phyloP scores from a whole-genome alignment of 1,140 invertebrate species.

The Gonioctena quinquepunctata region DNA sequence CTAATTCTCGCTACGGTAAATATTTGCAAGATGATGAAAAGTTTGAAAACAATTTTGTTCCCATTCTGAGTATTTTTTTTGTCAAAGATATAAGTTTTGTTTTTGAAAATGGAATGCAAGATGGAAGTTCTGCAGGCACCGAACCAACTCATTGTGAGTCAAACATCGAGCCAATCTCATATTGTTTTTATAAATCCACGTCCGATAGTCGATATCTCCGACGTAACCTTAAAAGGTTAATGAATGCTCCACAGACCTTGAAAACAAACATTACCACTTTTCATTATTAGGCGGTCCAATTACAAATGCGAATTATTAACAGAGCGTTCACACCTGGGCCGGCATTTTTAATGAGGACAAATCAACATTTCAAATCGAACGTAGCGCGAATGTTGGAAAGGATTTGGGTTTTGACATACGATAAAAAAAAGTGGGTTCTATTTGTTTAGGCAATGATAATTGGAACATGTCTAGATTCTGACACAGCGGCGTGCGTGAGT shows the following conservation, averaged over 20 bases:
- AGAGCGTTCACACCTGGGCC: constrained; percentile 39
- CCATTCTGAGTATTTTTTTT: too few relatives aligned
- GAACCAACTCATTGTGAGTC: too few relatives aligned
- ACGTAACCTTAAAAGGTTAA: constrained; percentile 52
- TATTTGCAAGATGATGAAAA: too few relatives aligned
- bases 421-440: not conserved
- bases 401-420: not conserved
- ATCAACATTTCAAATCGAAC: not conserved
- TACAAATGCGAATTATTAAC: constrained; percentile 44
- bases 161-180: too few relatives aligned
- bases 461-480: not conserved
- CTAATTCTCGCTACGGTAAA: too few relatives aligned
- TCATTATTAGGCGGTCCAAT: constrained; percentile 29
- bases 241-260: constrained; percentile 50
- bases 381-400: not conserved
- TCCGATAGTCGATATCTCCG: not conserved
- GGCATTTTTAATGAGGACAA: constrained; percentile 15
- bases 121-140: too few relatives aligned
- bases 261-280: constrained; percentile 24
- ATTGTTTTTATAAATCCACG: not conserved
- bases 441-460: not conserved
- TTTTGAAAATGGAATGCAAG: too few relatives aligned
- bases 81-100: too few relatives aligned
- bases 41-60: too few relatives aligned
- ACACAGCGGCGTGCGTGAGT: not conserved